Percentiles rank a stretch among this genome's conserved stretches.
phyloP scores from a whole-genome alignment of 2,113 vertebrate genomes.

The Chlamydotis undulata region DNA sequence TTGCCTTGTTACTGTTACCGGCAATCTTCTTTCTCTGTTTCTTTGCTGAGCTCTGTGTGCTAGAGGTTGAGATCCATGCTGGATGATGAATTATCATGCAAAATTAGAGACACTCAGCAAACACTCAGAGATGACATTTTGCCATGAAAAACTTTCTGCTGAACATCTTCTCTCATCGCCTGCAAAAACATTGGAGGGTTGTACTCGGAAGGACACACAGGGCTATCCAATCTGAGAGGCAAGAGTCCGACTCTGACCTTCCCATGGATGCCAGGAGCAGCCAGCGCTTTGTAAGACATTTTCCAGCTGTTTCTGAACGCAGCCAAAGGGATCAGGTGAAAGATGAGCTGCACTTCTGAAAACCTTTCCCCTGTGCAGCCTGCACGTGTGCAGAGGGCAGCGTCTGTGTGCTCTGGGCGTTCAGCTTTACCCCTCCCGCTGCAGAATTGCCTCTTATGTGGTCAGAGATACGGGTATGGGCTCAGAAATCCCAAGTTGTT shows the following conservation, averaged over 20 bases:
- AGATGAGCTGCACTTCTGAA: background rate
- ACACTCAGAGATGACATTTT: background rate
- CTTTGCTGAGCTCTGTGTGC: background rate
- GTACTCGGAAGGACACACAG: background rate
- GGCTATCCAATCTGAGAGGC: background rate
- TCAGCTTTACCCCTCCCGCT: background rate
- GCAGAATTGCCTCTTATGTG: background rate
- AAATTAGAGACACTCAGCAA: background rate
- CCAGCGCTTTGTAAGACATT: background rate
- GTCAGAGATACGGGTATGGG: background rate
- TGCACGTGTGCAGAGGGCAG: background rate
- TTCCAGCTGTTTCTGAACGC: background rate
- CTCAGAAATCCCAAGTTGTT: background rate
- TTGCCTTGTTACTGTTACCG: background rate
- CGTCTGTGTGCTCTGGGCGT: background rate
- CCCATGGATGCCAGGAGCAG: background rate
- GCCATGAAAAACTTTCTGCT: background rate
- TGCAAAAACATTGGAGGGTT: background rate
- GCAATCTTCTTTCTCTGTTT: background rate
- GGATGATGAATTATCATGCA: background rate
- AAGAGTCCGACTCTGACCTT: background rate
- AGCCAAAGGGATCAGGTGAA: background rate
- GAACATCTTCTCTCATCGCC: background rate
- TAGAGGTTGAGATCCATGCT: background rate
- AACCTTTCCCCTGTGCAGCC: background rate